phyloP scores from a whole-genome alignment of 2,797 vertebrate species.

The Novumbra hubbsi region DNA sequence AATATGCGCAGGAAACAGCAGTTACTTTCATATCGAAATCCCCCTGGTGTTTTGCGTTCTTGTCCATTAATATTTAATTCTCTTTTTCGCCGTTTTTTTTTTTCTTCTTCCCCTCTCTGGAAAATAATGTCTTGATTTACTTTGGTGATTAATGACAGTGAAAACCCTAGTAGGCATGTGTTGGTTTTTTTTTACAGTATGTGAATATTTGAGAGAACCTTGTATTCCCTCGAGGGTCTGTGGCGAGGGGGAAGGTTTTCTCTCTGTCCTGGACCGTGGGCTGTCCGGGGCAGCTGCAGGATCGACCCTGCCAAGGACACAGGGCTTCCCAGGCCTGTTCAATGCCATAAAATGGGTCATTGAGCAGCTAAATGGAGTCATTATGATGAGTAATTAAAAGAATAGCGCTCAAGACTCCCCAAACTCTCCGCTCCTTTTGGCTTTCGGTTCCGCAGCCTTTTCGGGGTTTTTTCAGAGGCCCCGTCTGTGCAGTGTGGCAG shows the following conservation, averaged over 20 bases:
- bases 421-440: constrained; percentile 62
- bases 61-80: constrained; percentile 29
- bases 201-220: constrained; percentile 1
- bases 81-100: not conserved
- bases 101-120: no score
- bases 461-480: constrained; percentile 58
- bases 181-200: constrained; percentile 1
- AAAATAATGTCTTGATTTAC: constrained; percentile 11
- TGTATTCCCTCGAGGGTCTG: not conserved
- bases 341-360: constrained; percentile 79
- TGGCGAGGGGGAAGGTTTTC: constrained; percentile 15
- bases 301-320: constrained; percentile 77
- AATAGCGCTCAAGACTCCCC: constrained; percentile 71
- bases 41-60: constrained; percentile 20
- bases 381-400: constrained; percentile 84
- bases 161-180: constrained; percentile 6
- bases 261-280: constrained; percentile 45
- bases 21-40: constrained; percentile 11
- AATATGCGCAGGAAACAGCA: constrained; percentile 8
- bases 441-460: constrained; percentile 70
- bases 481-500: constrained; percentile 65
- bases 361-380: constrained; percentile 83
- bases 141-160: not conserved
- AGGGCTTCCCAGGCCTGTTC: constrained; percentile 76
- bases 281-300: constrained; percentile 74